Evolutionary conservation across 2,113 vertebrate genomes (phyloP), one percentile per base, ranked within the genome.

Genomic region (Xiphias gladius): DNA sequence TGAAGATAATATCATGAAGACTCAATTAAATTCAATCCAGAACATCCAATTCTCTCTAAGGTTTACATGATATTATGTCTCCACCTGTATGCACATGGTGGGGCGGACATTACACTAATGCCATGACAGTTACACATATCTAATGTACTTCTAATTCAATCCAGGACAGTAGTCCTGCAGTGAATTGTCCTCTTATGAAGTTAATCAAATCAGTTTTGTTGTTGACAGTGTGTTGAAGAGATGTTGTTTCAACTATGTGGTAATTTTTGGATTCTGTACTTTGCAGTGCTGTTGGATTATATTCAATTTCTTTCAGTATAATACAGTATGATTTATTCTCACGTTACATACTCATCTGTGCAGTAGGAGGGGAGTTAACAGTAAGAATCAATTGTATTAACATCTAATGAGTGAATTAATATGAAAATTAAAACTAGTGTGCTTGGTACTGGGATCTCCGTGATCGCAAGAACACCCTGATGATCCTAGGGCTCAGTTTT

Each of bases 261-360:
- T 65, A 30, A 30, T 52, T 57, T n/a, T 63, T 0, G 1, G 41
- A 39, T 5, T 46, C 4, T 50, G 26, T 37, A 61, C n/a, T 74
- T 32, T 37, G 2, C 26, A 1, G 28, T 26, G 35, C 1, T 63
- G 26, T 57, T 55, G 39, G 16, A 79, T 52, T 50, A 10, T 16
- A 41, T 58, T 37, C 16, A 66, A 28, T 54, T 6, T 69, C 22
- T 46, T 64, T 70, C 5, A 37, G 26, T 61, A 20, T 30, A 24
- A 24, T 50, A 7, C 57, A 58, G 7, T 84, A 2, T 61, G 13
- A 41, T 19, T 76, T 66, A 14, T 46, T 64, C 57, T 17, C n/a
- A 19, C 13, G n/a, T 71, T 50, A 46, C 19, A 32, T 64, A 62
- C 82, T 30, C 30, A 66, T 73, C 46, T 72, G 28, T 73, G 61